Evolutionary conservation across 2,888 invertebrate species (phyloP).

Genomic region (Rhimphoctona megacephalus): DNA sequence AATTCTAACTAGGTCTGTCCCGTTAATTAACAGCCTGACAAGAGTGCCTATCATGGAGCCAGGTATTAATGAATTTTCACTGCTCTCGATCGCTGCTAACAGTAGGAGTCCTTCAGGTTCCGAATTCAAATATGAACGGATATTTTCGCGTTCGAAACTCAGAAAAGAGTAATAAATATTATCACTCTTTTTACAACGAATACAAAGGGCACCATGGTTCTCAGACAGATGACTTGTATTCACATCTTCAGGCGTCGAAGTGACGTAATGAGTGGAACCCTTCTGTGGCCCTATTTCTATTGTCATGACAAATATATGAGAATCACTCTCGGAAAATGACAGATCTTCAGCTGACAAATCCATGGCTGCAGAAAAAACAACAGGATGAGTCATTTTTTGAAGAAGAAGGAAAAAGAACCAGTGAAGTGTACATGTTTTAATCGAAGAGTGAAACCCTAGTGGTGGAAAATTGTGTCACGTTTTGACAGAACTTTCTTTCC

Average conservation of each 20-base stretch:
- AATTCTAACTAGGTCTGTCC: too few relatives aligned
- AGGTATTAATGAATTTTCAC: slow-evolving; percentile 12
- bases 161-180: slow-evolving; percentile 12
- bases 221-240: slow-evolving; percentile 4
- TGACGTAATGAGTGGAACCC: slow-evolving; percentile 1
- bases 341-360: slow-evolving; percentile 3
- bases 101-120: slow-evolving; percentile 35
- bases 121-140: slow-evolving; percentile 39
- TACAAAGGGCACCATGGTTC: slow-evolving; percentile 23
- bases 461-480: not conserved
- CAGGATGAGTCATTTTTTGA: slow-evolving; percentile 6
- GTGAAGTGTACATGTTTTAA: not conserved
- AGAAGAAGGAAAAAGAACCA: slow-evolving; percentile 10
- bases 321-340: not conserved
- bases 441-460: slow-evolving; percentile 1
- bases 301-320: slow-evolving; percentile 9
- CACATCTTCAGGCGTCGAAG: slow-evolving; percentile 1
- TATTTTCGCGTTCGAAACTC: slow-evolving; percentile 31
- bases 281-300: slow-evolving; percentile 11
- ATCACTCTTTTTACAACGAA: slow-evolving; percentile 35
- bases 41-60: slow-evolving; percentile 27
- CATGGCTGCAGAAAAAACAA: slow-evolving; percentile 9
- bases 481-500: not conserved
- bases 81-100: slow-evolving; percentile 23
- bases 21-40: slow-evolving; percentile 28